Conservation (phyloP, 2,888 invertebrate species). For the Notocelia uddmanniana region DNA sequence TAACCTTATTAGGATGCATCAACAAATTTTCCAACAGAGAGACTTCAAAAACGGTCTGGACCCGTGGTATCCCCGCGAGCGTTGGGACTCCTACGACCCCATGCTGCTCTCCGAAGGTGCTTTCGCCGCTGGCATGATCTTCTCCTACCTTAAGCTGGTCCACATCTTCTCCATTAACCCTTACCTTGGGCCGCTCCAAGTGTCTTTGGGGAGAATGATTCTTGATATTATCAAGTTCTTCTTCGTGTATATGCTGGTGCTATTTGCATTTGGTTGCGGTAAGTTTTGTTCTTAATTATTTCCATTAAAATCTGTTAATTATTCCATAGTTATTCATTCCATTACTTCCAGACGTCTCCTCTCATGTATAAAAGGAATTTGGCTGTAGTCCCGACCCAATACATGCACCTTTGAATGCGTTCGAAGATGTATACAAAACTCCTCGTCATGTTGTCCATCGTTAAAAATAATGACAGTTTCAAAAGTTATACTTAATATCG, state of each 20-base stretch:
- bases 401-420: too few relatives aligned
- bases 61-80: slow-evolving; percentile 94
- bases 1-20: too few relatives aligned
- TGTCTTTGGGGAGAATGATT: slow-evolving; percentile 97
- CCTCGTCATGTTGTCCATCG: too few relatives aligned
- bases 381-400: too few relatives aligned
- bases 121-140: slow-evolving; percentile 99
- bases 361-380: too few relatives aligned
- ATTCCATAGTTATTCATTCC: too few relatives aligned
- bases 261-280: slow-evolving; percentile 99
- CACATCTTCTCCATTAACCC: slow-evolving; percentile 99
- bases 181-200: slow-evolving; percentile 96
- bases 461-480: too few relatives aligned
- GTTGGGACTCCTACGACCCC: slow-evolving; percentile 98
- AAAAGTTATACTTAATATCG: too few relatives aligned
- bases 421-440: too few relatives aligned
- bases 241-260: slow-evolving; percentile 96
- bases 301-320: not conserved
- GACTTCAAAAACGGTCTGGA: slow-evolving; percentile 89
- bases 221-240: slow-evolving; percentile 98
- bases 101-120: slow-evolving; percentile 97
- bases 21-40: slow-evolving; percentile 75
- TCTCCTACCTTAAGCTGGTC: slow-evolving; percentile 97
- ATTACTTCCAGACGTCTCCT: too few relatives aligned
- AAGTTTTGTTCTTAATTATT: slow-evolving; percentile 62